Percentiles rank a stretch among this genome's conserved stretches.
These are phyloP conservation scores for Lemur catta DNA, from an alignment of 2,797 vertebrate species.

Conservation along the genomic window DNA sequence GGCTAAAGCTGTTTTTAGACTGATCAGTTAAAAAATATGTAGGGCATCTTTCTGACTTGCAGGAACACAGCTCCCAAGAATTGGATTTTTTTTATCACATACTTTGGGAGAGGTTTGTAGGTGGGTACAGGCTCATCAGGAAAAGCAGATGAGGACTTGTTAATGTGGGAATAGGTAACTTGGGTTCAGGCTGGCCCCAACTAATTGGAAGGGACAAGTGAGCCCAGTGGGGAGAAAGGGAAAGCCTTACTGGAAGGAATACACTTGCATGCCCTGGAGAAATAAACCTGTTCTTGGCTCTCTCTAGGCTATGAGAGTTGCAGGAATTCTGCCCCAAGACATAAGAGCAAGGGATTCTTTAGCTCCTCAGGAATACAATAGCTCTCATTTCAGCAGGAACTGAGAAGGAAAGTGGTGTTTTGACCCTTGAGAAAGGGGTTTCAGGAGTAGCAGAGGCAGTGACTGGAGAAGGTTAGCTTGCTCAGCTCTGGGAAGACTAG, in stretches of 20 bases:
- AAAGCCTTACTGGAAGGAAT: not conserved
- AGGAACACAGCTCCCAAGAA: conserved; percentile 16
- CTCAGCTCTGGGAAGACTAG: not conserved
- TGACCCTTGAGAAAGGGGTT: not conserved
- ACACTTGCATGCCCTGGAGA: not conserved
- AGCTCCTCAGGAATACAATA: not conserved
- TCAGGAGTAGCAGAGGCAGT: not conserved
- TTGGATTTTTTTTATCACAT: conserved; percentile 43
- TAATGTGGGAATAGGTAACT: conserved; percentile 53
- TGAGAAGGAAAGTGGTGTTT: not conserved
- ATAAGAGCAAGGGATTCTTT: not conserved
- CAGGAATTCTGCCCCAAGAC: conserved; percentile 44
- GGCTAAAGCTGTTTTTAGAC: conserved; percentile 76
- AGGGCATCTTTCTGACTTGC: conserved; percentile 66
- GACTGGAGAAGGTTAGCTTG: not conserved
- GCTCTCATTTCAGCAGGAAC: not conserved
- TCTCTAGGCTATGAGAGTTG: not conserved
- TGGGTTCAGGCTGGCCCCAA: not conserved
- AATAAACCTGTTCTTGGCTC: not conserved
- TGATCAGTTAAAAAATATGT: conserved; percentile 71
- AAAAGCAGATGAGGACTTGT: conserved; percentile 5
- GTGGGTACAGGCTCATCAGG: not conserved
- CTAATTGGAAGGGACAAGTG: not conserved
- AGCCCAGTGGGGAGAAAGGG: not conserved
- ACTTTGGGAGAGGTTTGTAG: conserved; percentile 1